These are phyloP conservation scores for Dromius quadrimaculatus DNA, from an alignment of 2,888 invertebrate species.

Conservation along the genomic window DNA sequence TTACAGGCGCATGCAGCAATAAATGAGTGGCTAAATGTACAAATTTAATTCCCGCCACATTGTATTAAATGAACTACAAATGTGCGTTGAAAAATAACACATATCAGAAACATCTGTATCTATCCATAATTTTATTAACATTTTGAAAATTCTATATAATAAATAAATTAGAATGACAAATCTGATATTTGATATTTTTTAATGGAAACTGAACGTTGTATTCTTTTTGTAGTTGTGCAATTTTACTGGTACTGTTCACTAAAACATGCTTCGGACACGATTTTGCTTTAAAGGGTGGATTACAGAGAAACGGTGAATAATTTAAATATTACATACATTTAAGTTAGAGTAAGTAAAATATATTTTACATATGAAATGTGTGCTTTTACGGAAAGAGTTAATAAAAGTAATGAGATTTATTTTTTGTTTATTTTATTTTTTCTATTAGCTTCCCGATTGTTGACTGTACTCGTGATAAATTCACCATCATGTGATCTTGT, in stretches of 20 bases:
- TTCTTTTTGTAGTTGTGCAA: slow-evolving; percentile 50
- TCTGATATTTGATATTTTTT: slow-evolving; percentile 29
- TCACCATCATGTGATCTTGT: slow-evolving; percentile 42
- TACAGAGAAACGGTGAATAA: slow-evolving; percentile 44
- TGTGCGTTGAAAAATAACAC: slow-evolving; percentile 3
- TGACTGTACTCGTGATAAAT: slow-evolving; percentile 42
- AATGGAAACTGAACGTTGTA: slow-evolving; percentile 44
- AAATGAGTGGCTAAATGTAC: slow-evolving; percentile 48
- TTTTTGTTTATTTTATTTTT: slow-evolving; percentile 45
- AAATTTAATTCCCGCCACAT: slow-evolving; percentile 45
- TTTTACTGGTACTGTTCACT: slow-evolving; percentile 47
- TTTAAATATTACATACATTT: slow-evolving; percentile 45
- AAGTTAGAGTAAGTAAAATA: slow-evolving; percentile 54
- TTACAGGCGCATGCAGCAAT: slow-evolving; percentile 35
- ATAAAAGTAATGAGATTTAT: slow-evolving; percentile 56
- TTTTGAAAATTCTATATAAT: slow-evolving; percentile 34
- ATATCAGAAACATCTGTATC: slow-evolving; percentile 13
- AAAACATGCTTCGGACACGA: slow-evolving; percentile 49
- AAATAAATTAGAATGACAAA: slow-evolving; percentile 8
- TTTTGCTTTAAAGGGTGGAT: slow-evolving; percentile 50
- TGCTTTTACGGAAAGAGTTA: slow-evolving; percentile 64
- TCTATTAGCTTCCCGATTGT: slow-evolving; percentile 24
- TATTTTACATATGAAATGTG: slow-evolving; percentile 63
- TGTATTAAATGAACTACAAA: slow-evolving; percentile 37
- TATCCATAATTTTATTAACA: slow-evolving; percentile 34